Conservation (phyloP, 2,113 vertebrate species). For the Coryphaenoides rupestris region DNA sequence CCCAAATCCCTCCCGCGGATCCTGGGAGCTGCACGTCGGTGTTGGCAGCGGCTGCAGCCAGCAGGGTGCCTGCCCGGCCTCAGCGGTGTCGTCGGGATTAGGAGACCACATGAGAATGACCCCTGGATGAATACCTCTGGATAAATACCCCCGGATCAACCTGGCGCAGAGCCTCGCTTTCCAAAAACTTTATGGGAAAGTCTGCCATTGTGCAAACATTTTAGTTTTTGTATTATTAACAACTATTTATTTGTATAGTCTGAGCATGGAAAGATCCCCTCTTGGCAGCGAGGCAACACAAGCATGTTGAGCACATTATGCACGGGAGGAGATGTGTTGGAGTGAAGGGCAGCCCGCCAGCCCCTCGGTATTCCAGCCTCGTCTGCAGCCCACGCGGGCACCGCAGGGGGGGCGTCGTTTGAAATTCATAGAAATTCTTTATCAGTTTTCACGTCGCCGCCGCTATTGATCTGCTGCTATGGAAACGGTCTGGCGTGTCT, state of each 20-base stretch:
- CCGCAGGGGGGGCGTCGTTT: constrained; percentile 49
- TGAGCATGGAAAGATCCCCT: no score
- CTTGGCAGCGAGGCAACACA: background rate
- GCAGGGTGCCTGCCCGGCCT: constrained; percentile 4
- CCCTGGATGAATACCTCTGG: constrained; percentile 16
- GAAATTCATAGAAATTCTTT: constrained; percentile 67
- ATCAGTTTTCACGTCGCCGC: constrained; percentile 44
- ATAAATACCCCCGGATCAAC: no score
- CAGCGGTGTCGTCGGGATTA: constrained; percentile 28
- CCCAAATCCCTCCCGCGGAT: no score
- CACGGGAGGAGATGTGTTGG: constrained; percentile 11
- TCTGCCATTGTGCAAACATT: no score
- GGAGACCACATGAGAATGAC: constrained; percentile 47
- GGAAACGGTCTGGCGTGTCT: constrained; percentile 35
- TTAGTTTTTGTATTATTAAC: no score
- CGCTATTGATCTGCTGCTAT: constrained; percentile 60
- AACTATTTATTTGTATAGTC: no score
- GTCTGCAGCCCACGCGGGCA: constrained; percentile 40
- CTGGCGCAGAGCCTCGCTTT: no score
- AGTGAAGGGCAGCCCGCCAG: constrained; percentile 25
- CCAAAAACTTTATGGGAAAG: no score
- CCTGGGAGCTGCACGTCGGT: no score
- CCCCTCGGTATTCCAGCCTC: constrained; percentile 55
- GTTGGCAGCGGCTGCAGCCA: no score
- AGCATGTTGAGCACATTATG: constrained; percentile 26